These are phyloP conservation scores for Siniperca chuatsi DNA, from an alignment of 2,113 vertebrate genomes.

Conservation along the genomic window DNA sequence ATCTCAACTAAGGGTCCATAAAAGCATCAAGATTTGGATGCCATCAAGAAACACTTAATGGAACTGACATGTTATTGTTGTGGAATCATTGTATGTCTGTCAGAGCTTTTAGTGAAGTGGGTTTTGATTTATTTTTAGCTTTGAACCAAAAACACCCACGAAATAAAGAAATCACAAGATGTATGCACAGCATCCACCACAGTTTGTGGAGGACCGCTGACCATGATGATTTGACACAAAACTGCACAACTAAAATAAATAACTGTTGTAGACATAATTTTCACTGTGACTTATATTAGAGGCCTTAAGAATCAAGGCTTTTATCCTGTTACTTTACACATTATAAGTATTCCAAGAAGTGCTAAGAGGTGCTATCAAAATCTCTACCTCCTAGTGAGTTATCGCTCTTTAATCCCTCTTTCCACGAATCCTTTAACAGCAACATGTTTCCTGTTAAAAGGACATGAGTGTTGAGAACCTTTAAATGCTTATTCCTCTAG, in stretches of 20 bases:
- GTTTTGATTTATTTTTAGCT: not conserved
- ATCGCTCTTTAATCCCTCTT: slow-evolving; percentile 47
- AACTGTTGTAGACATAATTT: not conserved
- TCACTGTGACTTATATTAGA: not conserved
- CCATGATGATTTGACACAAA: not conserved
- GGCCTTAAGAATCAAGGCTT: not conserved
- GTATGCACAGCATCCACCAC: not conserved
- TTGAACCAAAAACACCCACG: not conserved
- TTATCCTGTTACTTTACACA: not conserved
- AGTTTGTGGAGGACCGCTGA: too few species aligned
- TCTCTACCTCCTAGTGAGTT: slow-evolving; percentile 40
- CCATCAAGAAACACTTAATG: not conserved
- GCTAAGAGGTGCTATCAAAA: slow-evolving; percentile 15
- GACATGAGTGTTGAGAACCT: slow-evolving; percentile 6
- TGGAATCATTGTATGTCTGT: too few species aligned
- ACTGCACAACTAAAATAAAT: not conserved
- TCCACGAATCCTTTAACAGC: not conserved
- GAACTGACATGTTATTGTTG: not conserved
- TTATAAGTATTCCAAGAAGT: slow-evolving; percentile 32
- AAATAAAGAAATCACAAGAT: not conserved
- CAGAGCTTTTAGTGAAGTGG: not conserved
- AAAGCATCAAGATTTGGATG: not conserved
- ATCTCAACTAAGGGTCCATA: not conserved
- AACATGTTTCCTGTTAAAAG: slow-evolving; percentile 11
- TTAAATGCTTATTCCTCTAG: not conserved